Conservation (phyloP, 2,113 vertebrate genomes). For the Crotalus tigris region DNA sequence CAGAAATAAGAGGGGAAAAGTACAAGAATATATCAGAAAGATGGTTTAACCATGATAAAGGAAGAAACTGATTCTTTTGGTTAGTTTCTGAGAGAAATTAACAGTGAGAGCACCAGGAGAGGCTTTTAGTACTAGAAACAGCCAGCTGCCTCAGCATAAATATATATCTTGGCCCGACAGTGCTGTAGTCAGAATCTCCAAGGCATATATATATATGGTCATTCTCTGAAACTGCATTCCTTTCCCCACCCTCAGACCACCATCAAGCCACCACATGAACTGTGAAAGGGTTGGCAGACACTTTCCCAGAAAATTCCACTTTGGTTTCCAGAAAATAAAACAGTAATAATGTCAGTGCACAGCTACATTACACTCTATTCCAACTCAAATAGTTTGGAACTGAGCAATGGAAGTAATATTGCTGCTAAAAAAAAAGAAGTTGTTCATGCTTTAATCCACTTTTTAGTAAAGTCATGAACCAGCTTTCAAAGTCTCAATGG, state of each 20-base stretch:
- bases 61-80: not conserved
- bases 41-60: not conserved
- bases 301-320: conserved; percentile 1
- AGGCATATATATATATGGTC: not conserved
- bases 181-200: not conserved
- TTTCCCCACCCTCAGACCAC: not conserved
- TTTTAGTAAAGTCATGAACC: not conserved
- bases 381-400: not conserved
- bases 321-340: conserved; percentile 27
- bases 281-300: not conserved
- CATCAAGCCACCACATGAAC: not conserved
- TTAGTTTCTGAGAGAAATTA: not conserved
- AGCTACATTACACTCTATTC: not conserved
- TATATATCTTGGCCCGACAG: not conserved
- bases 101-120: conserved; percentile 22
- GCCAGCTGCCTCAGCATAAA: not conserved
- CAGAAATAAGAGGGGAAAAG: not conserved
- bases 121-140: conserved; percentile 14
- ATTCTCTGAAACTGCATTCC: not conserved
- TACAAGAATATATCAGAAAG: not conserved
- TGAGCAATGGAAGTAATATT: not conserved
- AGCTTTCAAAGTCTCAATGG: not conserved
- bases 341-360: not conserved
- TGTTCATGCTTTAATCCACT: not conserved
- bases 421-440: not conserved